Base-by-base conservation (phyloP, 2,113 vertebrate species). In the Paracyprichromis sp. region DNA sequence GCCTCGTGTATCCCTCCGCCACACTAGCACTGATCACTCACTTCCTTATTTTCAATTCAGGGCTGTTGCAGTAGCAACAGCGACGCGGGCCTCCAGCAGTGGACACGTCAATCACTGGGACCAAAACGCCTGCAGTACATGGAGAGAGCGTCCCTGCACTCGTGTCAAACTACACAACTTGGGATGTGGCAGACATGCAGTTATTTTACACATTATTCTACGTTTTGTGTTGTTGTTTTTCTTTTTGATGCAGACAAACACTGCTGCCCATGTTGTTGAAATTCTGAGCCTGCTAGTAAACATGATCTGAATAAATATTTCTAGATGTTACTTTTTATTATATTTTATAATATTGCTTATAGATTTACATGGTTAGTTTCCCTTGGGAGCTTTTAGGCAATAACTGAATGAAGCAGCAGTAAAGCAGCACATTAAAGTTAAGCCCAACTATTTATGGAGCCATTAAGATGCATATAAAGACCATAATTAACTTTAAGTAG, bases 1-100 rank as follows among this genome's bases (percentile, higher is more conserved):
- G 92, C 66, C 84, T 94, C 38, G 29, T 93, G 96, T 96, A 97
- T 97, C 95, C 96, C 94, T 97, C 96, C 96, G 96, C 96, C 94
- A 53, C 94, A 54, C 93, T 34, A 79, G 90, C 90, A 53, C 92
- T 88, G 88, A 92, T 91, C 90, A 92, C 90, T 94, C 92, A 95
- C 94, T 96, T 96, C 95, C 95, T 94, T 91, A 88, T 94, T 94
- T 78, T 90, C 92, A 80, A 82, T 76, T 88, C 90, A 69, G 91
- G 31, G 87, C 88, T 85, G 91, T 83, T 85, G 94, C 88, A 81
- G 90, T 26, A 86, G 80, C 53, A 7, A 90, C 82, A 73, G 88
- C 71, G 43, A 29, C 85, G 3, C 54, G 26, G 85, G 40, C 88
- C 93, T 90, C 81, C 87, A 80, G 81, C 89, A 76, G 86, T 9